These are phyloP conservation scores for Todus mexicanus DNA, from an alignment of 2,797 vertebrate species.

Conservation along the genomic window DNA sequence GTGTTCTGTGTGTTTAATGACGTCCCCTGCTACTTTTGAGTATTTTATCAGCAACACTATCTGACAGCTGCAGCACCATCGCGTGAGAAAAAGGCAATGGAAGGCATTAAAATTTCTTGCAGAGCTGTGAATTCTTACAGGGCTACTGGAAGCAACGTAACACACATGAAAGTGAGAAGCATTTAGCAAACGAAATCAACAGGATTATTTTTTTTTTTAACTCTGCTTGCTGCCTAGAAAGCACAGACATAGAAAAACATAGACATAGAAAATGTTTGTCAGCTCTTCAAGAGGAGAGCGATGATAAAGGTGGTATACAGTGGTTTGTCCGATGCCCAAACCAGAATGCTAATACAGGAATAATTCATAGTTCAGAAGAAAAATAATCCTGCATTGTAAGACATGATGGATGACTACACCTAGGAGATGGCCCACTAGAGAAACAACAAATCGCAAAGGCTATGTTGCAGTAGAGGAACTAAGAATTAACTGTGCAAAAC, in stretches of 20 bases:
- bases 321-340: neutral
- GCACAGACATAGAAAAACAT: neutral
- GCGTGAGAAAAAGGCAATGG: neutral
- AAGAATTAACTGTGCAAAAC: neutral
- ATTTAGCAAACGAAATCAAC: neutral
- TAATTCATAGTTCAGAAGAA: neutral
- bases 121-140: neutral
- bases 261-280: neutral
- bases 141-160: neutral
- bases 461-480: neutral
- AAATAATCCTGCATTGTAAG: neutral
- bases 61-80: neutral
- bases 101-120: neutral
- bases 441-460: neutral
- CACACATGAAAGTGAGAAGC: neutral
- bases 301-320: neutral
- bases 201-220: neutral
- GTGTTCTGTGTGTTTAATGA: neutral
- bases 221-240: neutral
- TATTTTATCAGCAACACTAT: neutral
- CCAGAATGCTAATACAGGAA: neutral
- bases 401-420: neutral
- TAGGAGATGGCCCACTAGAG: neutral
- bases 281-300: neutral
- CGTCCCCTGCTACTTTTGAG: neutral